phyloP scores from a whole-genome alignment of 2,113 vertebrate genomes.

The Xenus cinereus region DNA sequence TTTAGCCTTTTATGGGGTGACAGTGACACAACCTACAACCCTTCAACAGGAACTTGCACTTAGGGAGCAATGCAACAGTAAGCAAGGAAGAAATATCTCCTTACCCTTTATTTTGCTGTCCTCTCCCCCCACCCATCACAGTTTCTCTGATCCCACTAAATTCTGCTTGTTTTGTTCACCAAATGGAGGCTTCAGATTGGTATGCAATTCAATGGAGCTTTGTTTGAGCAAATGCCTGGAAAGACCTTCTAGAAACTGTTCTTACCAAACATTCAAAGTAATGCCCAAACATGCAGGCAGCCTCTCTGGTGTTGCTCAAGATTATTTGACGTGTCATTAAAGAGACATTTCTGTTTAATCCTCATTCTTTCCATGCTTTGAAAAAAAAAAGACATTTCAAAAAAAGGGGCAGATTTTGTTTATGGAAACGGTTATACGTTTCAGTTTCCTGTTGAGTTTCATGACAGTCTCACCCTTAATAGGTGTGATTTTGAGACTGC shows the following conservation, averaged over 20 bases:
- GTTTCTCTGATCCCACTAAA: neutral
- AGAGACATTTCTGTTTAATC: neutral
- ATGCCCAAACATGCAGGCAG: neutral
- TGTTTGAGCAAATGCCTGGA: neutral
- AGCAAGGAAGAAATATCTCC: neutral
- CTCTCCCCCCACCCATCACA: neutral
- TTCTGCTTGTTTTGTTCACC: neutral
- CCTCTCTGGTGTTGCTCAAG: neutral
- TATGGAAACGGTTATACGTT: neutral
- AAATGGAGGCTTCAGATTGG: neutral
- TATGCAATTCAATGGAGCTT: neutral
- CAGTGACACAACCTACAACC: neutral
- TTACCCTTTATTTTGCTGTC: neutral
- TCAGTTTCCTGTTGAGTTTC: neutral
- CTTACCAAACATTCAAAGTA: neutral
- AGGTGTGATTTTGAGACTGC: neutral
- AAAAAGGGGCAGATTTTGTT: neutral
- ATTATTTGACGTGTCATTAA: neutral
- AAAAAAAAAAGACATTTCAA: neutral
- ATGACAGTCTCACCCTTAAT: neutral
- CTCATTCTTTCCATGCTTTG: neutral
- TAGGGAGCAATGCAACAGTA: neutral
- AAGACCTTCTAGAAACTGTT: neutral
- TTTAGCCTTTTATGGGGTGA: neutral
- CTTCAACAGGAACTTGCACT: neutral